Conservation (phyloP, 2,888 invertebrate species). For the Mystacides longicornis region DNA sequence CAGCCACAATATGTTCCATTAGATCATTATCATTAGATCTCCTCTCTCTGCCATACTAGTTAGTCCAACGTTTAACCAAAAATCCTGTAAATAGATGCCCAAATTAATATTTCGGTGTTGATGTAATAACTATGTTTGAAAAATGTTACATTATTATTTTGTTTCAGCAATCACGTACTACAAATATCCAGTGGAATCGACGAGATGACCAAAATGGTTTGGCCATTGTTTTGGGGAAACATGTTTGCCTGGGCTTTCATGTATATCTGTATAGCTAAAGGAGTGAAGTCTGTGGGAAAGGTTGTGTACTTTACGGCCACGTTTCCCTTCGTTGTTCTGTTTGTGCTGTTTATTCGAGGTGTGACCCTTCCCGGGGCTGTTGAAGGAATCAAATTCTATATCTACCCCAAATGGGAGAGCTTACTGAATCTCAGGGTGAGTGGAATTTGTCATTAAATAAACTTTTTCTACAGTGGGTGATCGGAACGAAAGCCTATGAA, state of each 20-base stretch:
- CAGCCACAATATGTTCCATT: no score
- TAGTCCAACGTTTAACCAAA: no score
- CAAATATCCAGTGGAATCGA: slow-evolving; percentile 67
- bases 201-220: slow-evolving; percentile 69
- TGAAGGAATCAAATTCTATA: slow-evolving; percentile 68
- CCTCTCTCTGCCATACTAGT: no score
- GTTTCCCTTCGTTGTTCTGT: slow-evolving; percentile 71
- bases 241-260: slow-evolving; percentile 72
- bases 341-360: slow-evolving; percentile 65
- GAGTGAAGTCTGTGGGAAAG: slow-evolving; percentile 82
- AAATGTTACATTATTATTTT: background rate
- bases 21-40: no score
- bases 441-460: no score
- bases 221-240: slow-evolving; percentile 71
- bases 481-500: no score
- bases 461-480: no score
- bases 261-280: slow-evolving; percentile 78
- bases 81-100: no score
- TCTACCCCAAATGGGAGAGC: slow-evolving; percentile 71
- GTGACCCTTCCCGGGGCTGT: slow-evolving; percentile 74
- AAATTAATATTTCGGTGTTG: no score
- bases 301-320: slow-evolving; percentile 85
- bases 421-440: slow-evolving; percentile 64
- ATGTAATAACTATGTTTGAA: background rate
- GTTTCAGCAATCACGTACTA: slow-evolving; percentile 66